Base-by-base conservation (phyloP, 92 coral and sea anemone species). In the Montipora capitata region DNA sequence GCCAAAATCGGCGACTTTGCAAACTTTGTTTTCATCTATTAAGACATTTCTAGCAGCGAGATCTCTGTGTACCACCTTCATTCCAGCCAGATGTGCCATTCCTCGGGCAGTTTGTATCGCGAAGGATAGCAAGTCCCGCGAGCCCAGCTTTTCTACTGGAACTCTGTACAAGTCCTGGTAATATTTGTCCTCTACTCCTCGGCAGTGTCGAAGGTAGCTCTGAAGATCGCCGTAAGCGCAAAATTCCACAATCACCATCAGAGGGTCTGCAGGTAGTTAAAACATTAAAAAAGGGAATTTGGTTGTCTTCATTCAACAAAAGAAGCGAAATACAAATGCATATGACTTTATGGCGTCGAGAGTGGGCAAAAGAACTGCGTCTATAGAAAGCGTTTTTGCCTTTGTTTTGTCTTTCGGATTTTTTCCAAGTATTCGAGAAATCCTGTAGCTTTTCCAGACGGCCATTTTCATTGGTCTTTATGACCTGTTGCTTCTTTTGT, bases 1-100 rank as follows among this genome's bases (percentile, higher is more conserved):
- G 59, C 99, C 99, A 80, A 97, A 97, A 85, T 97, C 99, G 11
- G 98, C 94, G 38, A 97, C 98, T 83, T 97, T 97, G 68, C 96
- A 92, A 20, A 97, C 98, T 89, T 96, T 97, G 70, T 94, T 94
- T 68, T 92, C 96, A 75, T 97, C 99, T 74, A 97, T 96, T 43
- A 97, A 86, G 79, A 97, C 96, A 80, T 97, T 97, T 65, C 99
- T 93, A 7, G 99, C 99, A 35, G 99, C 99, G 56, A 97, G 92
- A 91, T 97, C 99, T 76, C 99, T 95, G 91, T 97, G 99, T 43
- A 97, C 97, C 18, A 97, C 99, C 96, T 97, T 97, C 96, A 97
- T 91, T 52, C 96, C 87, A 16, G 99, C 98, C 52, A 97, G 94
- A 64, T 97, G 98, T 5, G 99, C 95, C 99, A 97, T 97, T 43